Evolutionary conservation across 2,113 vertebrate genomes (phyloP), one percentile per base, ranked within the genome.

Genomic region (Aramus guarauna): DNA sequence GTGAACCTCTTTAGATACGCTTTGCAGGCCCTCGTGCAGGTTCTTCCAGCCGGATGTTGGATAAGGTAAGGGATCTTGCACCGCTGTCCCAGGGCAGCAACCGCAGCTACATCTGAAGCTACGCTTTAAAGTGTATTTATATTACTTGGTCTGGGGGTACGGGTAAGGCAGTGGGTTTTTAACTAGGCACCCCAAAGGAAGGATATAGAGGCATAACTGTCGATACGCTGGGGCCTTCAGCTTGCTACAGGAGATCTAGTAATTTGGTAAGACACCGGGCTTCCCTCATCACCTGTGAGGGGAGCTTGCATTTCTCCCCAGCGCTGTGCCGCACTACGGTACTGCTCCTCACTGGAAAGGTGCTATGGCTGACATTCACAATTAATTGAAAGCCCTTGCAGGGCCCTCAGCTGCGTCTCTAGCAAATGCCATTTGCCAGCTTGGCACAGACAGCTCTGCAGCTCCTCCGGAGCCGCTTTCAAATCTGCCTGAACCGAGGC

Each of bases 231-330:
- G 19, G 29, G 19, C 6, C 13, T 30, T 13, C 13, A 29, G 27
- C 34, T 37, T 26, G 72, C 32, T 37, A 8, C 21, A 27, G 60
- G 41, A 20, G 6, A 24, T 3, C 15, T 3, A 21, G 52, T 12
- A 8, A 4, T 3, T 1, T 7, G 32, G 4, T 19, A 1, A 4
- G 34, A 15, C 72, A 32, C 1, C 30, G 3, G 24, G 29, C 64
- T 37, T 5, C 64, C 55, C 36, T 15, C 5, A 5, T 0, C 58
- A 7, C n/a, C 56, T 8, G 15, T 9, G 4, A 18, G n/a, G 11
- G 34, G 30, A 16, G 4, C 58, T 23, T 2, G 15, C 23, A 0
- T 13, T 30, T 15, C 52, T 27, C 29, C 30, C 15, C 1, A 22
- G 39, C 22, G 47, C 47, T 2, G 16, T 3, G 30, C 9, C 0